Base-by-base conservation (phyloP, 2,888 invertebrate species). In the Electrophaes corylata region DNA sequence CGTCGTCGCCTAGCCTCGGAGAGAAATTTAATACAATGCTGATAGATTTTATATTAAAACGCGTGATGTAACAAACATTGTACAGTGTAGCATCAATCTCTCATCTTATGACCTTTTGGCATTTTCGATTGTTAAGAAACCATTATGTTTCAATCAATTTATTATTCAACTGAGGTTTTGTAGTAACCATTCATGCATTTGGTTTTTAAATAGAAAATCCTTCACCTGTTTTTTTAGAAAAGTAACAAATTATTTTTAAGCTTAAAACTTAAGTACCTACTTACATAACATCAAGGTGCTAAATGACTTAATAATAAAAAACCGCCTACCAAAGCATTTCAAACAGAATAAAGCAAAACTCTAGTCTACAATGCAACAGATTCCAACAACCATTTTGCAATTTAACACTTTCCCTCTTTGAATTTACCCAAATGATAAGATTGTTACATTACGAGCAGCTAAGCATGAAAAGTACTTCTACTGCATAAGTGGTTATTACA, bases 11-110 rank as follows among this genome's bases (percentile, higher is more conserved):
- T 31, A 37, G 37, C 37, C 16, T 11, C 78, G 78, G 10, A 72
- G 87, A 84, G 90, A 88, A 87, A 88, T 82, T 83, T 64, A 80
- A 86, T 80, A 79, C 75, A 83, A 78, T 78, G 76, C 62, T 33
- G 31, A 78, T 73, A 76, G 73, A 80, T 79, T 76, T 76, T 73
- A 71, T 71, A 74, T 66, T 66, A 68, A 64, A 39, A 57, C 45
- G 43, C 54, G 55, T 77, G 63, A 73, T 69, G 66, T 57, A 70
- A 71, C 53, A 37, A 29, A 52, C 23, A 58, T 19, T 49, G 31
- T 56, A 29, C 33, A 35, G 48, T 53, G 67, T 61, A 65, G 53
- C 57, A 61, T 62, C 67, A 52, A 53, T 59, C 29, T 52, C 14
- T 57, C 31, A 49, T 31, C 53, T 39, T 26, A 45, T 18, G 61